Percentiles rank a stretch among this genome's conserved stretches.
Evolutionary conservation across 2,888 invertebrate species (phyloP).

Genomic region (Erpobdella octoculata): DNA sequence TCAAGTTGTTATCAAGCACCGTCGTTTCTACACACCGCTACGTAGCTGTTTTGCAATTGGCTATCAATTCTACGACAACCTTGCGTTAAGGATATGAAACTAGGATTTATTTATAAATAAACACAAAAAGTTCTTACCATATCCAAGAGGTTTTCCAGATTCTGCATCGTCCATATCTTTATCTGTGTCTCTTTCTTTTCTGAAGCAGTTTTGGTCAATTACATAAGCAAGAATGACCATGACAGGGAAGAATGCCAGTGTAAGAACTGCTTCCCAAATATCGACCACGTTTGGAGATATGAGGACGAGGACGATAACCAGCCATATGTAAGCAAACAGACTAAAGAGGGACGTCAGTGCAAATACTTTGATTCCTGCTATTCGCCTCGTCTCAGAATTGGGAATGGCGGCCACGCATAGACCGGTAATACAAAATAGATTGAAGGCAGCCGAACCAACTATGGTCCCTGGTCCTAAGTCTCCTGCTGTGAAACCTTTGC

Average conservation of each 20-base stretch:
- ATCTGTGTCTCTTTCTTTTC: conserved; percentile 26
- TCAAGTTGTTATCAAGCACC: too few relatives aligned
- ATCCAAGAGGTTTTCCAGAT: conserved; percentile 31
- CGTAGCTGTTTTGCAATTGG: too few relatives aligned
- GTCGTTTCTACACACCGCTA: too few relatives aligned
- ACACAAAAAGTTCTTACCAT: too few relatives aligned
- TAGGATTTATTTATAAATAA: too few relatives aligned
- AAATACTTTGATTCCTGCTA: conserved; percentile 91
- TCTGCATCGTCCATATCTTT: conserved; percentile 25
- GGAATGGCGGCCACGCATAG: conserved; percentile 86
- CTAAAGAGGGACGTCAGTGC: conserved; percentile 96
- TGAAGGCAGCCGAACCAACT: conserved; percentile 96
- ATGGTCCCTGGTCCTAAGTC: conserved; percentile 96
- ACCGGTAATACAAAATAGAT: conserved; percentile 92
- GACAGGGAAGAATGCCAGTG: conserved; percentile 89
- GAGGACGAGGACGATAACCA: conserved; percentile 83
- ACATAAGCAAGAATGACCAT: conserved; percentile 93
- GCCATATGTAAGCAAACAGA: conserved; percentile 95
- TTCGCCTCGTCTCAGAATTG: conserved; percentile 78
- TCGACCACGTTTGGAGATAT: conserved; percentile 79
- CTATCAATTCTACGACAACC: too few relatives aligned
- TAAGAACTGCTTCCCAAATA: conserved; percentile 94
- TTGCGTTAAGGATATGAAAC: too few relatives aligned
- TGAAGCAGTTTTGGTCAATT: conserved; percentile 66
- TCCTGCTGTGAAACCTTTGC: conserved; percentile 75